These are phyloP conservation scores for Gallinago paraguaiae DNA, from an alignment of 2,113 vertebrate species.

Conservation along the genomic window DNA sequence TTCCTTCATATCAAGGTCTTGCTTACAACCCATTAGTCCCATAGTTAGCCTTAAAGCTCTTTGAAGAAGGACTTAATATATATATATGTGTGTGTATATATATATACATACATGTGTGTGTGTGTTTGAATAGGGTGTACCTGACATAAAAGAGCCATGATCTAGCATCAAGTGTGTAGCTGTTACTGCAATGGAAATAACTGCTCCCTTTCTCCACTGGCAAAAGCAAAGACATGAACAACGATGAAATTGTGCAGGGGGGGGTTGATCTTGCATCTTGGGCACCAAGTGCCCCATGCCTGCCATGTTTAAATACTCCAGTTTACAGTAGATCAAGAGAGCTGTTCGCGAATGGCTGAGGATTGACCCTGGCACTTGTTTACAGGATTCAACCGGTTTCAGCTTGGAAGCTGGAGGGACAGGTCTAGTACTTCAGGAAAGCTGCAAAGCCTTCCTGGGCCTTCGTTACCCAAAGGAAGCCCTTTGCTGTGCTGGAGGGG, in stretches of 20 bases:
- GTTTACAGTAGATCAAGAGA: neutral
- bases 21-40: neutral
- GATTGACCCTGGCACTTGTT: neutral
- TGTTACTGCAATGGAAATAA: neutral
- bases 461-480: neutral
- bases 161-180: rapidly evolving
- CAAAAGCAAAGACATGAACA: rapidly evolving
- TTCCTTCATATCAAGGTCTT: neutral
- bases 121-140: rapidly evolving
- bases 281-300: neutral
- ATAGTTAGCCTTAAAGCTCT: neutral
- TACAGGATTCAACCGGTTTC: neutral
- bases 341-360: neutral
- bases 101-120: neutral
- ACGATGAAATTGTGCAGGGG: rapidly evolving
- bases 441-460: neutral
- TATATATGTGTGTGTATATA: neutral
- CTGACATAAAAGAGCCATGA: neutral
- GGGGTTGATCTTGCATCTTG: neutral
- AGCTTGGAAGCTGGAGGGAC: neutral
- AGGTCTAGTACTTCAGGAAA: neutral
- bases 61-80: neutral
- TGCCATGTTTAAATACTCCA: neutral
- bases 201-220: neutral
- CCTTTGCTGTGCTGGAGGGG: too few relatives aligned